Evolutionary conservation across 2,113 vertebrate species (phyloP).

Genomic region (Murina feae): DNA sequence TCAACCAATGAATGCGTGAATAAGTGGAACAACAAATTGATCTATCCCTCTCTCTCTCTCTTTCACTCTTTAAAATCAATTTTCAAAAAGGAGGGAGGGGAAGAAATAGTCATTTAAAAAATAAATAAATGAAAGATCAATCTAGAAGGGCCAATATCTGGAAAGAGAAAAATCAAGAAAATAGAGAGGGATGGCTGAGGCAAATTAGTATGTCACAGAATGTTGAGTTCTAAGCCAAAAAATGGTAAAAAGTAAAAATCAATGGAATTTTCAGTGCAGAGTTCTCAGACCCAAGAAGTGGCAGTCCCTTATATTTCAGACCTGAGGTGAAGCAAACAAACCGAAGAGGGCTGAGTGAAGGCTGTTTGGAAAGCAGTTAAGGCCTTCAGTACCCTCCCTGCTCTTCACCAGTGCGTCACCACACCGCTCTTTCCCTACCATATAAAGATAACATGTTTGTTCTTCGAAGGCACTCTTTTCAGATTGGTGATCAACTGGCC

Average conservation of each 20-base stretch:
- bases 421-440: background rate
- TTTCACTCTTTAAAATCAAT: background rate
- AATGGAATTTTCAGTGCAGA: background rate
- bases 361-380: background rate
- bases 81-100: background rate
- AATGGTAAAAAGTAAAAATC: background rate
- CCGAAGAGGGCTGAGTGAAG: background rate
- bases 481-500: background rate
- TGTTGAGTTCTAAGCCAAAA: background rate
- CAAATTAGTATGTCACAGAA: background rate
- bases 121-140: background rate
- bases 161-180: background rate
- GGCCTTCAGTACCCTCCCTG: background rate
- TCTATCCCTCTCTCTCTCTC: no score
- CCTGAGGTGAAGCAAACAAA: background rate
- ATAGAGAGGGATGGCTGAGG: background rate
- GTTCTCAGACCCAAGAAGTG: background rate
- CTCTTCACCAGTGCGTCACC: background rate
- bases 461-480: background rate
- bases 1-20: no score
- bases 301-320: background rate
- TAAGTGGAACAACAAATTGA: no score
- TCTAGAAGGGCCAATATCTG: background rate
- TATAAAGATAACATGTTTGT: background rate
- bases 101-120: no score